Conservation (phyloP, 1,140 invertebrate species). For the Atta colombica region DNA sequence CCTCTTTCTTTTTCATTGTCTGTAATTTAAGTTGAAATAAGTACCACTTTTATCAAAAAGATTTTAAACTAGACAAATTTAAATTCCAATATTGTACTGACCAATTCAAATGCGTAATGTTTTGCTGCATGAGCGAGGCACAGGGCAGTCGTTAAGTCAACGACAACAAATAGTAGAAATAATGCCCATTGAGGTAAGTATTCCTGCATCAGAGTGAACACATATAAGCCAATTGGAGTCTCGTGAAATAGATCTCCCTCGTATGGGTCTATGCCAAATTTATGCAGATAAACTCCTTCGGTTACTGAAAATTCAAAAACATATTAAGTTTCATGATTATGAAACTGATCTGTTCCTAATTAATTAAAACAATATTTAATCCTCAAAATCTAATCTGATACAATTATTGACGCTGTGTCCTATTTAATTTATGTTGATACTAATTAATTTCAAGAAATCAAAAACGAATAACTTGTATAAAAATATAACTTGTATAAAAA, state of each 20-base stretch:
- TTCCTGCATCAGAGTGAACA: constrained; percentile 91
- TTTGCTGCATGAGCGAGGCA: constrained; percentile 90
- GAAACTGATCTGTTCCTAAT: not conserved
- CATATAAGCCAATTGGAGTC: constrained; percentile 91
- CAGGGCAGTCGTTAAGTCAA: constrained; percentile 92
- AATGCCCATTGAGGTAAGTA: constrained; percentile 87
- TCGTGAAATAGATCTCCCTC: constrained; percentile 97
- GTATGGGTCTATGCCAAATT: constrained; percentile 95
- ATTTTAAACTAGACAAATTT: constrained; percentile 1
- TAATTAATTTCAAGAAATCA: no score
- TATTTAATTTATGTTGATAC: no score
- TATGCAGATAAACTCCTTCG: constrained; percentile 94
- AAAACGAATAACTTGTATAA: no score
- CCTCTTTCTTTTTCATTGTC: constrained; percentile 73
- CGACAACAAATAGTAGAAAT: constrained; percentile 90
- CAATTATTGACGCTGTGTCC: no score
- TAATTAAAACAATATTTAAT: not conserved
- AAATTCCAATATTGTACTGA: constrained; percentile 81
- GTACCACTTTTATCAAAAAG: not conserved
- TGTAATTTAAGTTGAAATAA: constrained; percentile 65
- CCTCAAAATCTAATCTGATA: no score
- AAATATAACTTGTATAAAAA: no score
- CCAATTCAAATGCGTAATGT: constrained; percentile 89
- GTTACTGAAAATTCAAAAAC: constrained; percentile 88
- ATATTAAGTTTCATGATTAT: constrained; percentile 50